Base-by-base conservation (phyloP, 2,797 vertebrate genomes). In the Parotocinclus haroldoi region DNA sequence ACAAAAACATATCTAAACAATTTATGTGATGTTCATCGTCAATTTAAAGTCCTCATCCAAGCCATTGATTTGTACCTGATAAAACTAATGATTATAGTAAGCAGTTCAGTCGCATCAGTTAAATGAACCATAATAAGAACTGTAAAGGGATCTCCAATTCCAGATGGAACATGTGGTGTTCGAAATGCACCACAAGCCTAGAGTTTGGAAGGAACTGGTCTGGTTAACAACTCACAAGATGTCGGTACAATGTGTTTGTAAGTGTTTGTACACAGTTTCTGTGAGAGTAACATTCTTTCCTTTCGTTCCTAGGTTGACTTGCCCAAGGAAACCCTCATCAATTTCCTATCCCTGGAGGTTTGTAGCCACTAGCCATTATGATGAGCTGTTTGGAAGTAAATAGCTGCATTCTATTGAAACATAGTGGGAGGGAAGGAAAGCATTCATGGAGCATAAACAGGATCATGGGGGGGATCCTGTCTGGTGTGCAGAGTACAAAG, bases 281-380 rank as follows among this genome's bases (percentile, higher is more conserved):
- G 49, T 49, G 7, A 68, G 49, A 68, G 51, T 48, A 48, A 63
- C 18, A 0, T 40, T 60, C 19, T 19, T 64, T 63, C 63, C 72
- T 74, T 77, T 72, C 38, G 12, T 70, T 71, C 78, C 36, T 86
- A 99, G 96, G 95, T 98, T 75, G 96, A 99, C 86, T 86, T 99
- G 70, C 89, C 90, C 75, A 99, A 94, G 91, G 96, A 97, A 92
- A 94, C 93, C 0, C 81, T 98, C 85, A 85, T 94, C 86, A 91
- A 93, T 85, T 96, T 98, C 86, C 88, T 98, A 81, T 92, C 92
- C 17, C 80, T 98, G 75, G 94, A 98, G 94, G 96, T 98, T 80
- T 16, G 90, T 90, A 73, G 59, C 10, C 27, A 19, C 27, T 64
- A 51, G 9, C 57, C 55, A 79, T 83, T 73, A 80, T 84, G 73